Percentiles rank a stretch among this genome's conserved stretches.
Conservation (phyloP, 2,113 vertebrate genomes). For the Lepidothrix coronata region DNA sequence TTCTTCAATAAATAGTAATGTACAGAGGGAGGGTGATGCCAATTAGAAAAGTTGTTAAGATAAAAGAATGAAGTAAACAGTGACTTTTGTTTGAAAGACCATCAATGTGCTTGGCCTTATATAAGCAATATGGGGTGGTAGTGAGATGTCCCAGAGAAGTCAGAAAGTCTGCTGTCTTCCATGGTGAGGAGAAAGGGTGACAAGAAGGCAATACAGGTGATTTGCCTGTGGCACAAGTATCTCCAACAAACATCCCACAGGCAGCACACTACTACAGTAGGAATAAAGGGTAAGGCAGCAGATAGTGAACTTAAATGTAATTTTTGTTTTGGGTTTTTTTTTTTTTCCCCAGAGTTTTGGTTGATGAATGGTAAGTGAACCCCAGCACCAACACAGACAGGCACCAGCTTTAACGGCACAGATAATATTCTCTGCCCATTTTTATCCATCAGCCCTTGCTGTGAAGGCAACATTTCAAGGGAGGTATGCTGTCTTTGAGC, state of each 20-base stretch:
- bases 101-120: background rate
- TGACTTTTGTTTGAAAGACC: background rate
- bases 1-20: background rate
- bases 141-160: background rate
- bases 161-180: background rate
- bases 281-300: background rate
- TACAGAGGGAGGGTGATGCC: background rate
- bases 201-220: background rate
- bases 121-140: background rate
- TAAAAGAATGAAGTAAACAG: background rate
- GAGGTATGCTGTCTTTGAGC: background rate
- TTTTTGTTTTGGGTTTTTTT: background rate
- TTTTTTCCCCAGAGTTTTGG: background rate
- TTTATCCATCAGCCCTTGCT: background rate
- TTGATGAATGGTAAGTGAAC: background rate
- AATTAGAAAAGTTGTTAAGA: background rate
- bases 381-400: background rate
- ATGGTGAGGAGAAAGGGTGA: background rate
- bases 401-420: background rate
- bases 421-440: background rate
- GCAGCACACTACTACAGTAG: background rate
- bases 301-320: background rate
- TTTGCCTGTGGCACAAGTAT: background rate
- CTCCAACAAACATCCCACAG: background rate
- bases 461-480: background rate